phyloP scores from a whole-genome alignment of 2,888 invertebrate genomes.

The Temnothorax ravouxi region DNA sequence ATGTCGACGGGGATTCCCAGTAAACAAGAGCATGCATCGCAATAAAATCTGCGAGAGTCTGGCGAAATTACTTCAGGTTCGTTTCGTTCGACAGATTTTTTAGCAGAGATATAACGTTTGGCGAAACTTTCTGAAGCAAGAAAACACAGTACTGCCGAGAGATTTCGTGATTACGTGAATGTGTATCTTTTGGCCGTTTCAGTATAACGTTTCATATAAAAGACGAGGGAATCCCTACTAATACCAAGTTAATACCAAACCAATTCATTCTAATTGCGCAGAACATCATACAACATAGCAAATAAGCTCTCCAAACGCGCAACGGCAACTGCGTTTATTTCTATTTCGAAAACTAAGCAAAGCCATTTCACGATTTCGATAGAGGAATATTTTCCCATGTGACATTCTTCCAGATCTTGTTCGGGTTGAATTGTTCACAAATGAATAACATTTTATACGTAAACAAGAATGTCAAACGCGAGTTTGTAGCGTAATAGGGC shows the following conservation, averaged over 20 bases:
- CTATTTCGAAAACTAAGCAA: not conserved
- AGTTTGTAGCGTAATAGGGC: not conserved
- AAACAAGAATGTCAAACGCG: not conserved
- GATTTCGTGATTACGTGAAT: constrained; percentile 14
- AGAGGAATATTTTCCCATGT: not conserved
- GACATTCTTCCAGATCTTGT: not conserved
- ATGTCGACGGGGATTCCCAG: constrained; percentile 30
- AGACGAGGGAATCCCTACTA: not conserved
- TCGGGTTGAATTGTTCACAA: not conserved
- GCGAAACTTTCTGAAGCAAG: constrained; percentile 41
- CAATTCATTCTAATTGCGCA: not conserved
- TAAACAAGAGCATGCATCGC: constrained; percentile 48
- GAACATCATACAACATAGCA: not conserved
- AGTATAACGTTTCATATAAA: constrained; percentile 3
- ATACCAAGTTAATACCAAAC: constrained; percentile 1
- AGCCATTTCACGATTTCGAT: not conserved
- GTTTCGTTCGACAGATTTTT: constrained; percentile 55
- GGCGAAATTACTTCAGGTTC: constrained; percentile 47
- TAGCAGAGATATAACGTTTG: constrained; percentile 49
- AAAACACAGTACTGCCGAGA: constrained; percentile 3
- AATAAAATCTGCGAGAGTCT: constrained; percentile 54
- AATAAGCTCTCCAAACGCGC: constrained; percentile 3
- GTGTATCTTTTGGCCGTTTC: constrained; percentile 7
- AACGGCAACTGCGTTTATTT: not conserved
- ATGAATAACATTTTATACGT: constrained; percentile 9